Conservation (phyloP, 2,797 vertebrate genomes). For the Pseudochirops cupreus region DNA sequence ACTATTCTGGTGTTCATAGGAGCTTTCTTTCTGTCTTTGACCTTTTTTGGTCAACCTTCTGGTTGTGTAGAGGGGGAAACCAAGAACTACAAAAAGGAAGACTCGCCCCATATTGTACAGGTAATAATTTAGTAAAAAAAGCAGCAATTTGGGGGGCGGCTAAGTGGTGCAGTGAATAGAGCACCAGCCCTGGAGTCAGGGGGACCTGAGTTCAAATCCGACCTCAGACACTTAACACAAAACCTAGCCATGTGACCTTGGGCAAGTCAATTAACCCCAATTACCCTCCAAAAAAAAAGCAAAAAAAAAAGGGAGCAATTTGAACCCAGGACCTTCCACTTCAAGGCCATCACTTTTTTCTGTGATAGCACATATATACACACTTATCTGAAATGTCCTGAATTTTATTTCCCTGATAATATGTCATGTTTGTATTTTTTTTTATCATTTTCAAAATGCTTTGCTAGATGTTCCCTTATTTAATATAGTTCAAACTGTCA, state of each 20-base stretch:
- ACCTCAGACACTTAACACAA: too few species aligned
- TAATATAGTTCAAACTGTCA: not conserved
- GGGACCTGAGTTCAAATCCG: too few species aligned
- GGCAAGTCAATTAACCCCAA: too few species aligned
- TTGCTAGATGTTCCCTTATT: not conserved
- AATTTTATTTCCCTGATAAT: not conserved
- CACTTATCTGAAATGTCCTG: not conserved
- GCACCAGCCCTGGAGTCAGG: too few species aligned
- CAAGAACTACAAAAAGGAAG: not conserved
- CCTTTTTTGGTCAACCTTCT: not conserved
- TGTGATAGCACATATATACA: not conserved
- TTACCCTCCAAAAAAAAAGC: too few species aligned
- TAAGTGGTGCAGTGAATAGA: too few species aligned
- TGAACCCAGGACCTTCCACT: not conserved
- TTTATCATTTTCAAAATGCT: not conserved
- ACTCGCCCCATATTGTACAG: not conserved
- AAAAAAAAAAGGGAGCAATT: not conserved
- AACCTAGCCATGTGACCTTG: too few species aligned
- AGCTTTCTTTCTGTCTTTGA: not conserved
- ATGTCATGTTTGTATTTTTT: not conserved
- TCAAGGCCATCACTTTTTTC: not conserved
- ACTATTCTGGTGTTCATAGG: not conserved
- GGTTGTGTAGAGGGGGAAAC: not conserved
- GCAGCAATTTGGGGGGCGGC: too few species aligned
- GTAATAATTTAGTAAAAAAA: not conserved